Base-by-base conservation (phyloP, 2,888 invertebrate genomes). In the Aphodius granarius region DNA sequence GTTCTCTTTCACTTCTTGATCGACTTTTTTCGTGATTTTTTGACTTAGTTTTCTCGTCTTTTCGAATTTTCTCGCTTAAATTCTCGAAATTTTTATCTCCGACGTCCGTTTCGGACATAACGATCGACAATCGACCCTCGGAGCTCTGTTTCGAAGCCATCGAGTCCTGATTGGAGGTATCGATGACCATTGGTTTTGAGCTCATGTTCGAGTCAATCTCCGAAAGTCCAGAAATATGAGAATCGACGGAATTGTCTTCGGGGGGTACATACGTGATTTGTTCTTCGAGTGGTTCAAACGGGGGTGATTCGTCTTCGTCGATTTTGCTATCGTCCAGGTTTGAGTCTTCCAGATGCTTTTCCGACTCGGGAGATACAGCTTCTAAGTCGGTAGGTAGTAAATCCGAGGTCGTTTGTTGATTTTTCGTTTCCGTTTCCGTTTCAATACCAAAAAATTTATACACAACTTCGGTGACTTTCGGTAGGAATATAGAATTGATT, bases 401-500 rank as follows among this genome's bases (percentile, higher is more conserved):
- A 83, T 92, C 43, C 43, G 43, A 6, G 43, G 43, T 13, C 43
- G 43, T 43, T 43, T 43, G 43, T 6, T 43, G 89, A 81, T 89
- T 88, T n/a, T 89, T n/a, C n/a, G n/a, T 23, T 71, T 71, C 22
- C 18, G 78, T 78, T 43, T 77, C 73, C 15, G 71, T 76, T 43
- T 43, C 43, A 13, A 97, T 91, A 0, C 96, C 96, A 66, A 97
- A 88, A 86, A 93, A 94, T 85, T 94, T 94, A 84, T 96, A 97
- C 0, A 97, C 94, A 16, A 96, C 92, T 82, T 96, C 95, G 86
- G 97, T 96, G 6, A 98, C 95, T 89, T 95, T 94, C 0, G 97
- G 95, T 84, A 95, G 93, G 85, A 97, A 96, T 13, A 95, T 92
- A 2, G 94, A 92, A 78, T 93, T 92, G 5, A 97, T 94, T 89